Conservation (phyloP, 2,113 vertebrate species). For the Tympanuchus pallidicinctus region DNA sequence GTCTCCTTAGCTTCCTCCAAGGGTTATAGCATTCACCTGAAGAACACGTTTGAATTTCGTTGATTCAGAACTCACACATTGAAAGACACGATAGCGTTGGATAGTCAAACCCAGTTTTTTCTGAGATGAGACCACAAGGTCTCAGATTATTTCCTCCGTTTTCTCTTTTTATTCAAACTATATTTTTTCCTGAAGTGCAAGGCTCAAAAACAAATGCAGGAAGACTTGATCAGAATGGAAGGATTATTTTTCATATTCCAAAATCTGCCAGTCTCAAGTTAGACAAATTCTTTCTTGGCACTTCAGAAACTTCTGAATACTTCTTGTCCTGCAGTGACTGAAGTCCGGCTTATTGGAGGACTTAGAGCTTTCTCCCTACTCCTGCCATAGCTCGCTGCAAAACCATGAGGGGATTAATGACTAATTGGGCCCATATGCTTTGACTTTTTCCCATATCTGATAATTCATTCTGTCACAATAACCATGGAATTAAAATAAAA, state of each 20-base stretch:
- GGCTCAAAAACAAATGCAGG: background rate
- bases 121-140: background rate
- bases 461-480: slow-evolving; percentile 5
- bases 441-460: background rate
- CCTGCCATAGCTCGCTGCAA: background rate
- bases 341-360: background rate
- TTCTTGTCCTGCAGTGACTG: background rate
- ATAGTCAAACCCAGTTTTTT: background rate
- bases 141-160: background rate
- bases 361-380: background rate
- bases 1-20: background rate
- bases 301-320: background rate
- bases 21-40: background rate
- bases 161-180: background rate
- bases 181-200: background rate
- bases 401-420: background rate
- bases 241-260: background rate
- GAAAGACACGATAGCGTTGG: background rate
- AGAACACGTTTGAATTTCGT: background rate
- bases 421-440: background rate
- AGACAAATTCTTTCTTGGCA: background rate
- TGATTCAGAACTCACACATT: background rate
- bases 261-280: background rate
- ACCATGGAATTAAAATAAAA: slow-evolving; percentile 8
- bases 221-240: background rate